Conservation (phyloP, 1,140 invertebrate species). For the Bombus soroeensis region DNA sequence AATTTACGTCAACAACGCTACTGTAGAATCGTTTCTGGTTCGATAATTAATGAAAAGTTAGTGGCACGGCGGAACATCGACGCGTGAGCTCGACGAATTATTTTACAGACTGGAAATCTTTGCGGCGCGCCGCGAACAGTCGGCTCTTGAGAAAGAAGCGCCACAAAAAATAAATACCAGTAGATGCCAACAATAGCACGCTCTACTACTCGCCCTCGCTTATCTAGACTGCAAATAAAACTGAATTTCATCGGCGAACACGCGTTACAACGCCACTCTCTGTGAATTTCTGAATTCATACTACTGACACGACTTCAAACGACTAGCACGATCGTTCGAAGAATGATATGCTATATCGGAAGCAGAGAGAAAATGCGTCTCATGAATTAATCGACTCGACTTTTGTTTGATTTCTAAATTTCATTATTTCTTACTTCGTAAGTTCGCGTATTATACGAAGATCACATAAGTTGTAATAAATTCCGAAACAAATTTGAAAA, state of each 20-base stretch:
- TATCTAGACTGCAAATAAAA: slow-evolving; percentile 9
- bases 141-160: slow-evolving; percentile 13
- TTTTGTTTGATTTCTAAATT: too few species aligned
- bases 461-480: too few species aligned
- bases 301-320: background rate
- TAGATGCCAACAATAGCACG: slow-evolving; percentile 30
- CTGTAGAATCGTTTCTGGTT: background rate
- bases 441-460: too few species aligned
- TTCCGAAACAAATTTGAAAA: too few species aligned
- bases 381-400: too few species aligned
- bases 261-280: background rate
- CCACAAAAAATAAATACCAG: slow-evolving; percentile 29
- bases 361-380: too few species aligned
- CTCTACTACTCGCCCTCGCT: background rate
- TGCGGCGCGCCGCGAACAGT: background rate
- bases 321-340: too few species aligned
- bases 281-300: background rate
- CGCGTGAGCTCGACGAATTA: slow-evolving; percentile 4
- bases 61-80: background rate
- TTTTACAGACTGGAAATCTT: background rate
- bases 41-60: background rate
- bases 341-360: too few species aligned
- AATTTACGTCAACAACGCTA: background rate
- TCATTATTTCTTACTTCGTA: too few species aligned
- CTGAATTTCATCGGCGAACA: background rate